Evolutionary conservation across 1,140 invertebrate species (phyloP), one percentile per base, ranked within the genome.

Genomic region (Geopemphigus sp.): DNA sequence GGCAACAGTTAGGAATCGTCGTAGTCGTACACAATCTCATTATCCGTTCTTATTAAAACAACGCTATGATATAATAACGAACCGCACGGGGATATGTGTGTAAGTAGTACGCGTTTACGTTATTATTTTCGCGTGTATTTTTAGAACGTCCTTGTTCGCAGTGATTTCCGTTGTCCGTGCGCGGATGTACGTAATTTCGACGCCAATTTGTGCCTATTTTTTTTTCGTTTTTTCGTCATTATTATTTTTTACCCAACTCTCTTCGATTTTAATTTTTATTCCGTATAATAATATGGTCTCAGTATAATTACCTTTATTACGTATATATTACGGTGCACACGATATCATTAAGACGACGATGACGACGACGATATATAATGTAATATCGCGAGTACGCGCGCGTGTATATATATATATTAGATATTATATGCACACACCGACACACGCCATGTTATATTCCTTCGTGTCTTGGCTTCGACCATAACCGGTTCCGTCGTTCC

Each of bases 321-420:
- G 73, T 45, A 8, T 39, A 8, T 39, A 39, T 22, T 14, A 12
- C n/a, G 22, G 57, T 76, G 56, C 54, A 76, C 73, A 61, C 32
- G 32, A 59, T 76, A 76, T 76, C 73, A 76, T 76, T 59, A 76
- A 39, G 73, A 76, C 61, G 61, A 63, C 56, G 56, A 59, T 74
- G 26, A n/a, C 29, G n/a, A n/a, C n/a, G n/a, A n/a, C n/a, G n/a
- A n/a, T n/a, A n/a, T 39, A 39, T 39, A 39, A 39, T 39, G 32
- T 39, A 39, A 39, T 39, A 39, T 39, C 32, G 32, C 32, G 32
- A 39, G 32, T 8, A 8, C 32, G 32, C n/a, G n/a, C n/a, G 32
- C 32, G 32, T 39, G 8, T 39, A n/a, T n/a, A n/a, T n/a, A n/a
- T n/a, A n/a, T n/a, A n/a, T n/a, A n/a, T n/a, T n/a, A n/a, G n/a